Evolutionary conservation across 2,888 invertebrate species (phyloP), one percentile per base, ranked within the genome.

Genomic region (Caenorhabditis zanzibari): DNA sequence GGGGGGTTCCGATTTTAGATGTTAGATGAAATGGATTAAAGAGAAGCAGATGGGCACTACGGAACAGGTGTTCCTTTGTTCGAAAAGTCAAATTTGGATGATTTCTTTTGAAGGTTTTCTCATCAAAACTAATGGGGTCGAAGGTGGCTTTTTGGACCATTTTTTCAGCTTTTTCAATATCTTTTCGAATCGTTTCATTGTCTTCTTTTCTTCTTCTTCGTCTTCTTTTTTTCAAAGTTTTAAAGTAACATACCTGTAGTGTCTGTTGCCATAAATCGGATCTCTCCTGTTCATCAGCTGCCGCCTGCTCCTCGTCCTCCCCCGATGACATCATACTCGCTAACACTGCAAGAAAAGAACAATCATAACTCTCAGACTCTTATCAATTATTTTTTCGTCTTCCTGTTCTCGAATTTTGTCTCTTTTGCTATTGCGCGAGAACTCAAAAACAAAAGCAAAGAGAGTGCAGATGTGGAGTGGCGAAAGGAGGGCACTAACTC

Each of bases 261-360:
- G 91, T 92, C 59, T 89, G 90, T 81, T 92, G 91, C 91, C 92
- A 91, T 49, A 92, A 85, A 75, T 91, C 91, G 41, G 88, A 84
- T 64, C 88, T 84, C 71, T 89, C 85, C 61, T 88, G 85, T 68
- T 91, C 90, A 56, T 81, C 77, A 49, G 73, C 79, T 58, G 82
- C 85, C 76, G 85, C 87, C 75, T 84, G 87, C 66, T 90, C 90
- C 73, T 90, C 90, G 79, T 90, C 90, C 87, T 88, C 87, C 80
- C 88, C 90, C 72, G 88, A 88, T 82, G 87, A 88, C 89, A 90
- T 90, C 89, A 90, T 90, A 82, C 88, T 88, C 66, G 88, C 89
- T 85, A 90, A 85, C 89, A 89, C 90, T 90, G 86, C 41, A 90
- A 87, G 59, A 68, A 38, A 38, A 10, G 38, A 38, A 38, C 38